Evolutionary conservation across 2,888 invertebrate genomes (phyloP), one percentile per base, ranked within the genome.

Genomic region (Taphrorychus bicolor): DNA sequence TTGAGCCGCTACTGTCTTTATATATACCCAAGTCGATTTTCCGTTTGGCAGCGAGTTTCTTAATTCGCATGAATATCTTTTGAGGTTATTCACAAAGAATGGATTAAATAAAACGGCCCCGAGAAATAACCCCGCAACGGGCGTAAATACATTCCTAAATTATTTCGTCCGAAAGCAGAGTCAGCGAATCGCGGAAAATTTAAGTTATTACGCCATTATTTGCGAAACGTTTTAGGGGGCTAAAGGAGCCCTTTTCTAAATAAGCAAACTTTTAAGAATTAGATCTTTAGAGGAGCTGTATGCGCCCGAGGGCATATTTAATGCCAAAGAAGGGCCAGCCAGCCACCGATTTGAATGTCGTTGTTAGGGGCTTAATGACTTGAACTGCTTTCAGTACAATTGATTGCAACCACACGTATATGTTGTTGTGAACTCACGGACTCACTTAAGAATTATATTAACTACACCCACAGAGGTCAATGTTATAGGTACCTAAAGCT

Each of bases 191-290:
- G 61, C 59, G 70, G 49, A 66, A 73, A 73, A 71, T 73, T 72
- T 73, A 73, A 73, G 73, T 74, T 73, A 72, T 73, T 74, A 73
- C 69, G 56, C 70, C 71, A 62, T 72, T 73, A 67, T 61, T 70
- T 73, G 54, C 59, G 66, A 65, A 64, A 67, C 59, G 59, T 66
- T 60, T 61, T 61, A 59, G 56, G 42, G 51, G 51, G 45, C 5
- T 14, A 45, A 45, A 54, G 22, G 24, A 14, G 22, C 21, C 21
- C 23, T 54, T 42, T 54, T 59, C 48, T 49, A 66, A 66, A 66
- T 60, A 66, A 60, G 59, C 59, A 56, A 59, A 60, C 54, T 66
- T 66, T 66, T 49, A 32, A 22, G 48, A 48, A 52, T 42, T 54
- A 18, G 61, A 42, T 4, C 16, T 54, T 23, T 63, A 57, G 48